These are phyloP conservation scores for Catotricha subobsoleta DNA, from an alignment of 2,888 invertebrate species.

Conservation along the genomic window DNA sequence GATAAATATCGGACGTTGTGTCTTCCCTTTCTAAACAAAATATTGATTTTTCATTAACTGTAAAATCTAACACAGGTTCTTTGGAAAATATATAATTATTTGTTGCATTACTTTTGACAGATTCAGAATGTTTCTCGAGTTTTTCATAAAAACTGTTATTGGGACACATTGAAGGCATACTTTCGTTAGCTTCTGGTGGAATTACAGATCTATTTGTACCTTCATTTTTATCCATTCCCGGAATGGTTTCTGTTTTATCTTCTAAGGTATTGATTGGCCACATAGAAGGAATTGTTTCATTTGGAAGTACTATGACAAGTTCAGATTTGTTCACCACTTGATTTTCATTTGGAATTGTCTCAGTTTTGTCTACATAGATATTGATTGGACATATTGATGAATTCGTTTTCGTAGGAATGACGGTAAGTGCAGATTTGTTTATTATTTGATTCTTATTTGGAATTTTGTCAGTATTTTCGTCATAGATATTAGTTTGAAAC, in stretches of 20 bases:
- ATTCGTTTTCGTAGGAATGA: neutral
- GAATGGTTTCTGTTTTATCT: slow-evolving; percentile 23
- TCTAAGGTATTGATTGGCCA: slow-evolving; percentile 16
- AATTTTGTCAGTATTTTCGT: too few species aligned
- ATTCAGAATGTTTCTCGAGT: neutral
- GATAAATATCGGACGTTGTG: neutral
- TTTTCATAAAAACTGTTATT: neutral
- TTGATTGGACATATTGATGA: neutral
- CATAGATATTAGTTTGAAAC: too few species aligned
- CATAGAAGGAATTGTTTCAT: slow-evolving; percentile 3
- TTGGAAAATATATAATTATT: too few species aligned
- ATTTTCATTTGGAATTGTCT: neutral
- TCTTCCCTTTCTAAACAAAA: neutral
- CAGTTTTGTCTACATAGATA: neutral
- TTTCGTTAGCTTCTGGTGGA: neutral
- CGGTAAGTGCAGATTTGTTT: neutral
- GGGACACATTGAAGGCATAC: neutral
- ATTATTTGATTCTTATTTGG: neutral
- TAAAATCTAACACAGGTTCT: neutral
- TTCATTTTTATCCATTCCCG: slow-evolving; percentile 4
- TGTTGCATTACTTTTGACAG: neutral
- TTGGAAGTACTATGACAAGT: neutral
- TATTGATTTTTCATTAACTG: neutral
- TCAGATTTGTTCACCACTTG: too few species aligned
- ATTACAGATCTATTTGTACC: neutral